Evolutionary conservation across 2,113 vertebrate genomes (phyloP).

Genomic region (Sapayoa aenigma): DNA sequence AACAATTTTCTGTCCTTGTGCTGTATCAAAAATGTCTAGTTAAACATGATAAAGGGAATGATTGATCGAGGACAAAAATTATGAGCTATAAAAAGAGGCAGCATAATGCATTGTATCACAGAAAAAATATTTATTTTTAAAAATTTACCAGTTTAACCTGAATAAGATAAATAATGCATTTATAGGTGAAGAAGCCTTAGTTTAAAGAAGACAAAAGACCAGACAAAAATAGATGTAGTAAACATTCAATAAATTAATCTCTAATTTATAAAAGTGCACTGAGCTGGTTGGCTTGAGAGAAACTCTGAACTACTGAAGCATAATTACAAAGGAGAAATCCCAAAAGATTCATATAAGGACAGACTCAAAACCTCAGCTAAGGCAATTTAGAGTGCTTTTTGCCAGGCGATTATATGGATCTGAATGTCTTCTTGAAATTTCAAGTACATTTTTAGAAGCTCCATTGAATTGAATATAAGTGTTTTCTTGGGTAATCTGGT

Average conservation of each 20-base stretch:
- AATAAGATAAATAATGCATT: neutral
- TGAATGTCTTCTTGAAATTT: neutral
- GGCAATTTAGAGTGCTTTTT: neutral
- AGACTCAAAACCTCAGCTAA: neutral
- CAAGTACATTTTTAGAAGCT: neutral
- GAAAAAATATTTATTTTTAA: neutral
- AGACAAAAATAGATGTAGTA: neutral
- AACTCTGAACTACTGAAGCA: neutral
- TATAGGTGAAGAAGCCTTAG: neutral
- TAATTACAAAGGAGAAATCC: neutral
- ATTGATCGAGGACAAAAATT: neutral
- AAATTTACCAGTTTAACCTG: neutral
- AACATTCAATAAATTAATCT: neutral
- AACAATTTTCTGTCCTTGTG: neutral
- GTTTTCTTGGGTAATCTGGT: neutral
- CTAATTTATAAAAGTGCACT: neutral
- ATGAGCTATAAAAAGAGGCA: neutral
- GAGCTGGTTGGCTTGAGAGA: neutral
- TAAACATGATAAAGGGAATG: neutral
- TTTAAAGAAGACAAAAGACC: neutral
- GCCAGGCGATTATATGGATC: neutral
- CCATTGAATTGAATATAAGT: neutral
- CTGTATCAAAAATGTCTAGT: neutral
- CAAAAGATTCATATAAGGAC: neutral
- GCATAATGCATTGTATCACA: neutral